Evolutionary conservation across 2,797 vertebrate genomes (phyloP), one percentile per base, ranked within the genome.

Genomic region (Acipenser oxyrinchus): DNA sequence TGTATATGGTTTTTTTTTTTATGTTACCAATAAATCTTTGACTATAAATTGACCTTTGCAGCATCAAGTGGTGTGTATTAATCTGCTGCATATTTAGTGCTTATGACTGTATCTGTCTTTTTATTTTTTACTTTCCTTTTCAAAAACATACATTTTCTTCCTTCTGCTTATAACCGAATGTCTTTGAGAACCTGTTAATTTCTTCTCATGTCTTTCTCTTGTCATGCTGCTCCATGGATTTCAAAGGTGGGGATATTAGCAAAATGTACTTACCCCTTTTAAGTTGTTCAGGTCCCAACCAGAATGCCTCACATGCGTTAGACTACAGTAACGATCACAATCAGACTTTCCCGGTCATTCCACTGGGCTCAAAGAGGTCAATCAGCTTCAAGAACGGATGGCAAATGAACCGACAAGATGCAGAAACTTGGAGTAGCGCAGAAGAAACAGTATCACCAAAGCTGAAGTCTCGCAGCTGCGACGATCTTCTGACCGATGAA

Each of bases 171-270:
- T 51, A 50, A 51, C 23, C 68, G 48, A 66, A 68, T 76, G 76
- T 77, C 77, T 78, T 77, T 82, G 79, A 73, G 66, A 87, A 71
- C 74, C 78, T 88, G 86, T 89, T 93, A 93, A 92, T 87, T 78
- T 86, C 87, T 85, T 84, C 76, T 78, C 78, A 83, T 86, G 73
- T 93, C 87, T 94, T 82, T 94, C 86, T 93, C 86, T 87, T 84
- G 88, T 84, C 93, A 96, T 86, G 96, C 96, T 95, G 94, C 95
- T 87, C 78, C 88, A 70, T 84, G 80, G 93, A 94, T 91, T 76
- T 84, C 83, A 84, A 95, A 99, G 97, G 92, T 95, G 95, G 94
- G 93, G 93, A 93, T 86, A 85, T 88, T 91, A 94, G 90, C 88
- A 89, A 87, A 87, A 84, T 90, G 77, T 93, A 88, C 82, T 90